Conservation (phyloP, 2,797 vertebrate genomes). For the Gila robusta region DNA sequence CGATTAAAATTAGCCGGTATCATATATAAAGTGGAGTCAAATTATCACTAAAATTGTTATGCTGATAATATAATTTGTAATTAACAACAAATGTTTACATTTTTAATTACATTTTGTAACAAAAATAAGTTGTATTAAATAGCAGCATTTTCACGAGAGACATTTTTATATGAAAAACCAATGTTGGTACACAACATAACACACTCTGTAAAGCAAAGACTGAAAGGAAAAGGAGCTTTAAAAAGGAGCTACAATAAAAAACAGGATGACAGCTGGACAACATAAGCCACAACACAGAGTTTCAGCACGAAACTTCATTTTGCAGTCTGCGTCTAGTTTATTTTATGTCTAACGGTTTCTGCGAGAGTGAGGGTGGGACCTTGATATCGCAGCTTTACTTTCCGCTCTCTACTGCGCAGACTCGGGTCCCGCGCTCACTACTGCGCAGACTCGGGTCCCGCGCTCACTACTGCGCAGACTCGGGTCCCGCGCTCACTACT, state of each 20-base stretch:
- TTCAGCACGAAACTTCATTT: constrained; percentile 9
- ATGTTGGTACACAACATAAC: neutral
- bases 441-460: no score
- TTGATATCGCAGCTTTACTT: no score
- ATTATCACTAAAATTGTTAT: neutral
- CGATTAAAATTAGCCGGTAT: neutral
- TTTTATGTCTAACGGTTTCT: constrained; percentile 3
- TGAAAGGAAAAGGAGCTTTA: neutral
- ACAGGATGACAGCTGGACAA: constrained; percentile 30
- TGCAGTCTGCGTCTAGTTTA: constrained; percentile 13
- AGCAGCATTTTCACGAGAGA: neutral
- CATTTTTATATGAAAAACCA: neutral
- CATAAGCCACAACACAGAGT: constrained; percentile 4
- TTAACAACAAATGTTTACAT: neutral
- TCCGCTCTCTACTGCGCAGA: no score
- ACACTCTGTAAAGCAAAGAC: neutral
- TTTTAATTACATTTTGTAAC: neutral
- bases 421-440: no score
- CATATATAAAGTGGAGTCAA: neutral
- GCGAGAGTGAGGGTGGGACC: no score
- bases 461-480: no score
- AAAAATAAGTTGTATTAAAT: neutral
- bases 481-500: no score
- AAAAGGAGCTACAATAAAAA: constrained; percentile 8
- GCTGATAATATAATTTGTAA: neutral